Base-by-base conservation (phyloP, 2,113 vertebrate species). In the Baryphthengus martii region DNA sequence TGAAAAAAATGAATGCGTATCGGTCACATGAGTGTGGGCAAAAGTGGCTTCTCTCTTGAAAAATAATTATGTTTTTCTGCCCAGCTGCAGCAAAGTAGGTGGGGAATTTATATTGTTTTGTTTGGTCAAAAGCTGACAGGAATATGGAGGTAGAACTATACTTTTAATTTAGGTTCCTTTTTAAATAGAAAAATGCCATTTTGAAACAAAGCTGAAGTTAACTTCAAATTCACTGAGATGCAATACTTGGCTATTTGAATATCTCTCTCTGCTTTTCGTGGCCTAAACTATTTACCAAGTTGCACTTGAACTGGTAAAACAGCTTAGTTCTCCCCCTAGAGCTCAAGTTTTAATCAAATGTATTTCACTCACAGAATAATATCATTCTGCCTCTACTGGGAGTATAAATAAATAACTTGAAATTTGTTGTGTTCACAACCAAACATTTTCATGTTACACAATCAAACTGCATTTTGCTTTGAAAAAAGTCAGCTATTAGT, bases 1-100 rank as follows among this genome's bases (percentile, higher is more conserved):
- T 96, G 92, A 94, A 95, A 94, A 95, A 94, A 94, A 90, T 87
- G 50, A 90, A 88, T 90, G 3, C 70, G 90, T 89, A 93, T 61
- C 92, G 56, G 88, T 75, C 65, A 89, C 72, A 86, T 52, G 84
- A 49, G 28, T 72, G 52, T 72, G 56, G 68, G 59, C 47, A 96
- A 90, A 95, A 97, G 76, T 92, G 88, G 37, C 25, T 90, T 96
- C 29, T 33, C 90, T 87, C 90, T 90, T 93, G 85, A 93, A 95
- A 93, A 90, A 88, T 81, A 90, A 93, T 90, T 68, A 68, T 13
- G 59, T 65, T 88, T 93, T 94, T 68, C 37, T 86, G 40, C 72
- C 20, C 45, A 88, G 37, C 17, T 81, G 58, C 37, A 76, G 33
- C 31, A 91, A 88, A 91, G 67, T 83, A 86, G 42, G 26, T 63